Base-by-base conservation (phyloP, 2,113 vertebrate genomes). In the Myotis yumanensis region DNA sequence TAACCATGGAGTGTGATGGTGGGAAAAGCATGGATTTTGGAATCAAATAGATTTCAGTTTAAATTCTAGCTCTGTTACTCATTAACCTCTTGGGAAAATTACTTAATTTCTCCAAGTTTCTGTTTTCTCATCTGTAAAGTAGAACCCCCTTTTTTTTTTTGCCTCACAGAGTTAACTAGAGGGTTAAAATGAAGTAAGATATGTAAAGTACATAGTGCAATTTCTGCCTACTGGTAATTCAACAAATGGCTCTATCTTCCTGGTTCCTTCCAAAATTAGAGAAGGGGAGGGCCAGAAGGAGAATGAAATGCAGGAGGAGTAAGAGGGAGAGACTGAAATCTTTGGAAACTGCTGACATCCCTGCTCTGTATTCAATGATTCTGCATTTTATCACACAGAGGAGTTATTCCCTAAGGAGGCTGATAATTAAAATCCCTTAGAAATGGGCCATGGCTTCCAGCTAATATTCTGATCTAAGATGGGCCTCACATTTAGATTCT, bases 381-480 rank as follows among this genome's bases (percentile, higher is more conserved):
- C 40, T 51, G 11, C 1, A 96, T 10, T 77, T 84, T 52, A 35
- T 46, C 48, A 37, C 15, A 54, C 28, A 66, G 77, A 79, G 28
- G 32, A 80, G 54, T 87, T 64, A 68, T 75, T 86, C n/a, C 76
- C n/a, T 86, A 79, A 40, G 23, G 46, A 86, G 28, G 37, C 5
- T 93, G 43, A 72, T 59, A 62, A 77, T 93, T 89, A 84, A 90
- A 87, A 96, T 73, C 28, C 7, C 43, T 64, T 86, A 43, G 54
- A 90, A 94, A 81, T 54, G 30, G n/a, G 11, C 40, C 68, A 86
- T 59, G 18, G 15, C 22, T 40, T 85, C 32, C n/a, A 77, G 4
- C 17, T 80, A 22, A 62, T 85, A 54, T 54, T 59, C 11, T 68
- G 28, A 46, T 46, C 51, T 35, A 76, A 73, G 23, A 73, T n/a